These are phyloP conservation scores for Urocolius indicus DNA, from an alignment of 2,113 vertebrate genomes.

Conservation along the genomic window DNA sequence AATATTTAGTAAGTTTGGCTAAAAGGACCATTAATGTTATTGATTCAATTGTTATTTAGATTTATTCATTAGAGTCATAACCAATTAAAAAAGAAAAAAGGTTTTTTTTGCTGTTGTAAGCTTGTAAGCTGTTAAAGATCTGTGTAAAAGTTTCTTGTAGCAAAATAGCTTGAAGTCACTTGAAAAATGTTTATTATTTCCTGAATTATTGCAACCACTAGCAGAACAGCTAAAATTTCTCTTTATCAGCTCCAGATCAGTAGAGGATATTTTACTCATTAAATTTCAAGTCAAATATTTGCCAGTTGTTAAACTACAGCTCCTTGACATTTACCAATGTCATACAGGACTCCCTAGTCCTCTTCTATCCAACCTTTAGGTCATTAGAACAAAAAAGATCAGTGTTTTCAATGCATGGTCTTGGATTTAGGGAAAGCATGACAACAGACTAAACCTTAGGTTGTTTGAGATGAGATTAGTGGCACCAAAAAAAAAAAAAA, in stretches of 20 bases:
- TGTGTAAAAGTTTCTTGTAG: background rate
- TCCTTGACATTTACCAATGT: background rate
- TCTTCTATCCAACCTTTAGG: background rate
- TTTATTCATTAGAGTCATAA: background rate
- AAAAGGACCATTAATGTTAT: background rate
- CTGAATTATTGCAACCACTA: background rate
- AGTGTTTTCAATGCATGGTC: background rate
- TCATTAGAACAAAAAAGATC: background rate
- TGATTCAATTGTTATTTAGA: background rate
- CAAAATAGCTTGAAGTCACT: background rate
- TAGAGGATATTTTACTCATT: background rate
- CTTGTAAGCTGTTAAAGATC: background rate
- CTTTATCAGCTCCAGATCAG: background rate
- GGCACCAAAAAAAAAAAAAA: background rate
- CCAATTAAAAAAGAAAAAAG: accelerated
- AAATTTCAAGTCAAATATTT: background rate
- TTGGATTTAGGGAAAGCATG: background rate
- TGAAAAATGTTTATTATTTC: background rate
- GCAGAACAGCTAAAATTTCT: background rate
- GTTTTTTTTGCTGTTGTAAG: background rate
- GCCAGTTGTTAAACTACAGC: background rate
- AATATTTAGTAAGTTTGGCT: background rate
- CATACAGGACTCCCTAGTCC: background rate
- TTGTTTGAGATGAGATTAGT: background rate
- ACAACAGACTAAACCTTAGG: background rate